Evolutionary conservation across 2,888 invertebrate species (phyloP).

Genomic region (Brachyopa scutellaris): DNA sequence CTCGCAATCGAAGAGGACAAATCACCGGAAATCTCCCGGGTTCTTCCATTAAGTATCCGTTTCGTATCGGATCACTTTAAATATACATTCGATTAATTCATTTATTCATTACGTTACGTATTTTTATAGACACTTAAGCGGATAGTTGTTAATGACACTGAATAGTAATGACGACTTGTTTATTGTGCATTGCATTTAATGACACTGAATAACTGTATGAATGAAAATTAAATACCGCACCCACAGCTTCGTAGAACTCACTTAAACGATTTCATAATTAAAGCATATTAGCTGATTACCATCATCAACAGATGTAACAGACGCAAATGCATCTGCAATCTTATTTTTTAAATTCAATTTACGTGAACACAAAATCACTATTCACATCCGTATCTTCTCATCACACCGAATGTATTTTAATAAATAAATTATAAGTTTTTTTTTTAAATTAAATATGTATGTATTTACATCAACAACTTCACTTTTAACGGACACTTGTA

Average conservation of each 20-base stretch:
- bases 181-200: constrained; percentile 15
- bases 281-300: too few species aligned
- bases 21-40: background rate
- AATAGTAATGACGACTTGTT: background rate
- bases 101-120: background rate
- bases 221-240: constrained; percentile 33
- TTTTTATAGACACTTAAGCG: constrained; percentile 1
- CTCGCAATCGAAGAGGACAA: too few species aligned
- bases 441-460: background rate
- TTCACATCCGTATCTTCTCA: constrained; percentile 19
- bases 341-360: background rate
- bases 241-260: constrained; percentile 17
- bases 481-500: constrained; percentile 22
- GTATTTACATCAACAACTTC: constrained; percentile 10
- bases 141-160: background rate
- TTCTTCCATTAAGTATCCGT: background rate
- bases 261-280: background rate
- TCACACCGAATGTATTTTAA: constrained; percentile 6
- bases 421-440: background rate
- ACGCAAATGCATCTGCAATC: constrained; percentile 2
- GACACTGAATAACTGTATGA: background rate
- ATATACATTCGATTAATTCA: background rate
- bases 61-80: background rate
- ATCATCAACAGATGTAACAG: constrained; percentile 23
- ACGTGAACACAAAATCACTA: background rate